These are phyloP conservation scores for Microcebus tavaratra DNA, from an alignment of 2,113 vertebrate genomes.

Conservation along the genomic window DNA sequence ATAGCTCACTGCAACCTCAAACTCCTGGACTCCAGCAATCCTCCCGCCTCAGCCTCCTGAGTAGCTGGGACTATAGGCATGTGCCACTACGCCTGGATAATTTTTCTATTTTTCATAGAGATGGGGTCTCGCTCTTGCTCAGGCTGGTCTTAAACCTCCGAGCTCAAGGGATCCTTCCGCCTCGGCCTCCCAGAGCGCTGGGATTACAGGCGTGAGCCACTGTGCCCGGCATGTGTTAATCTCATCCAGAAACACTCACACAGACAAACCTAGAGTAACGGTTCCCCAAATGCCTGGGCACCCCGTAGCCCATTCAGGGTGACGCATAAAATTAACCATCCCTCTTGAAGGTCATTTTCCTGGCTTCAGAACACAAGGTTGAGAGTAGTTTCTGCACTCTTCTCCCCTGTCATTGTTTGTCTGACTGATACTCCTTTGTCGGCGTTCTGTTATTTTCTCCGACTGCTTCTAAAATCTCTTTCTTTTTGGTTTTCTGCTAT, in stretches of 20 bases:
- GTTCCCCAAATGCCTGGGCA: not conserved
- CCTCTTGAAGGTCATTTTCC: not conserved
- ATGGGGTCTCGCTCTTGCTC: too few relatives aligned
- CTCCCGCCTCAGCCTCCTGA: too few relatives aligned
- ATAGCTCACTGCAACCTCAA: too few relatives aligned
- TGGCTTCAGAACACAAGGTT: not conserved
- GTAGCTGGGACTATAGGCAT: too few relatives aligned
- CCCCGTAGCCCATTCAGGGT: not conserved
- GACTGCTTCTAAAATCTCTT: not conserved
- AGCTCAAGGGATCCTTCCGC: too few relatives aligned
- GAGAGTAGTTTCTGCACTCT: not conserved
- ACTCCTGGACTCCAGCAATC: too few relatives aligned
- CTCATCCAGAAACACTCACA: not conserved
- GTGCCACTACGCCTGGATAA: too few relatives aligned
- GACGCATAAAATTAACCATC: not conserved
- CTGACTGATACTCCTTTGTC: not conserved
- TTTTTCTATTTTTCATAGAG: too few relatives aligned
- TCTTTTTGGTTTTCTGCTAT: not conserved
- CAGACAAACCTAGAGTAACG: not conserved
- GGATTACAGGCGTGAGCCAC: too few relatives aligned
- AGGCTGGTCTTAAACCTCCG: too few relatives aligned
- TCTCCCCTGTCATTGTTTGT: accelerated
- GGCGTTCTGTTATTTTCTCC: not conserved
- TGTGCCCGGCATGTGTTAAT: not conserved
- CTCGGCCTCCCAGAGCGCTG: too few relatives aligned